These are phyloP conservation scores for Capitulum mitella DNA, from an alignment of 2,888 invertebrate species.

Conservation along the genomic window DNA sequence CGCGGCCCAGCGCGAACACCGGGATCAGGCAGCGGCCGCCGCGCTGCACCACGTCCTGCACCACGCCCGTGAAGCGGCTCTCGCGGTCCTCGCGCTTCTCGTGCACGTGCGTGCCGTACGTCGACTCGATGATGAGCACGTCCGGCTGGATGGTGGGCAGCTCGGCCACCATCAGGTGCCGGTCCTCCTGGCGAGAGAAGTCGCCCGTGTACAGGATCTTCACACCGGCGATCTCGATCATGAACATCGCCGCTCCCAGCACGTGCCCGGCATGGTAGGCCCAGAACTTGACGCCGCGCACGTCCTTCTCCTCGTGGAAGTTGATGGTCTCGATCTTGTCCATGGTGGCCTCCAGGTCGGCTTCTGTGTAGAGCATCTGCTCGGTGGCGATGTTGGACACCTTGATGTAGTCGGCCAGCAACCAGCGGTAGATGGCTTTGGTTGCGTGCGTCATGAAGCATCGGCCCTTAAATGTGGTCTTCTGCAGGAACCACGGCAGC, in stretches of 20 bases:
- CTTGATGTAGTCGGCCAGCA: conserved; percentile 97
- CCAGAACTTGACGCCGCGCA: conserved; percentile 94
- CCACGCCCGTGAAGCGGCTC: conserved; percentile 80
- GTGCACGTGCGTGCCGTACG: conserved; percentile 98
- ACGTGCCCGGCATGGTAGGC: conserved; percentile 99
- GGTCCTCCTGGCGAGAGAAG: conserved; percentile 95
- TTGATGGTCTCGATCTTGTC: conserved; percentile 97
- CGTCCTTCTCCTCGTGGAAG: conserved; percentile 96
- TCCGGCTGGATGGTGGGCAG: conserved; percentile 94
- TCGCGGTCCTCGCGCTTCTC: conserved; percentile 97
- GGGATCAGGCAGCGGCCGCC: conserved; percentile 98
- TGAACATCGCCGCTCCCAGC: conserved; percentile 98
- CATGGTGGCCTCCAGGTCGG: conserved; percentile 95
- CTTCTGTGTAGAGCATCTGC: conserved; percentile 94
- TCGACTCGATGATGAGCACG: conserved; percentile 92
- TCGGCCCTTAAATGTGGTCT: conserved; percentile 93
- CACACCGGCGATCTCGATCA: conserved; percentile 99
- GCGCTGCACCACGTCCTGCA: conserved; percentile 89
- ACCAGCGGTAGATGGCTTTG: conserved; percentile 97
- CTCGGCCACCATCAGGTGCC: conserved; percentile 99
- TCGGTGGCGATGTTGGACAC: conserved; percentile 95
- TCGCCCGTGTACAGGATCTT: conserved; percentile 96
- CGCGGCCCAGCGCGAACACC: conserved; percentile 95
- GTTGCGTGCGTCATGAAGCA: conserved; percentile 99
- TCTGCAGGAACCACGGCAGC: conserved; percentile 92